A percentile compares a stretch with the other conserved stretches of the same genome.
phyloP scores from a whole-genome alignment of 2,113 vertebrate species.

The Girardinichthys multiradiatus region DNA sequence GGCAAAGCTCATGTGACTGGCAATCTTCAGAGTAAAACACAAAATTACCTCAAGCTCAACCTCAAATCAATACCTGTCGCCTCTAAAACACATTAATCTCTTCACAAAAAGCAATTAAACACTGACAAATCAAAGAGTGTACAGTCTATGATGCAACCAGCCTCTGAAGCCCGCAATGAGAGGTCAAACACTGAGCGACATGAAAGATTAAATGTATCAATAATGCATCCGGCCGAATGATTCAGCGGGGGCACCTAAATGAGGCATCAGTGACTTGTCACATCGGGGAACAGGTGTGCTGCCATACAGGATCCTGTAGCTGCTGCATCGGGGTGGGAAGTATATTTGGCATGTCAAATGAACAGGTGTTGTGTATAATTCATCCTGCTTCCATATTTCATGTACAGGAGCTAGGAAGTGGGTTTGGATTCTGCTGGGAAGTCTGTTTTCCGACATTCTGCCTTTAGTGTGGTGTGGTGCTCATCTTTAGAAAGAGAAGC shows the following conservation, averaged over 20 bases:
- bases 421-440: slow-evolving; percentile 43
- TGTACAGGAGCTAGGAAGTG: slow-evolving; percentile 50
- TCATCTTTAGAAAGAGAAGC: slow-evolving; percentile 2
- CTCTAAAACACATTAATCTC: slow-evolving; percentile 46
- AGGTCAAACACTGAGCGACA: slow-evolving; percentile 65
- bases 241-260: slow-evolving; percentile 61
- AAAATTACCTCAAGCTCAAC: slow-evolving; percentile 46
- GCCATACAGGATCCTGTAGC: slow-evolving; percentile 49
- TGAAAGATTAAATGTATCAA: slow-evolving; percentile 73
- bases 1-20: slow-evolving; percentile 45
- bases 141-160: slow-evolving; percentile 43
- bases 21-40: slow-evolving; percentile 43
- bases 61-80: slow-evolving; percentile 56
- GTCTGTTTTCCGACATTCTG: slow-evolving; percentile 41
- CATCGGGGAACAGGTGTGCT: slow-evolving; percentile 75
- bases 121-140: slow-evolving; percentile 55
- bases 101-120: slow-evolving; percentile 61
- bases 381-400: slow-evolving; percentile 80
- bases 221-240: slow-evolving; percentile 69
- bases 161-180: slow-evolving; percentile 28
- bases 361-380: slow-evolving; percentile 83
- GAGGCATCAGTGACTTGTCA: slow-evolving; percentile 65
- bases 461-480: slow-evolving; percentile 17
- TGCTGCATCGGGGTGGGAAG: slow-evolving; percentile 34
- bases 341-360: slow-evolving; percentile 76